Evolutionary conservation across 2,113 vertebrate species (phyloP), one percentile per base, ranked within the genome.

Genomic region (Copsychus sechellarum): DNA sequence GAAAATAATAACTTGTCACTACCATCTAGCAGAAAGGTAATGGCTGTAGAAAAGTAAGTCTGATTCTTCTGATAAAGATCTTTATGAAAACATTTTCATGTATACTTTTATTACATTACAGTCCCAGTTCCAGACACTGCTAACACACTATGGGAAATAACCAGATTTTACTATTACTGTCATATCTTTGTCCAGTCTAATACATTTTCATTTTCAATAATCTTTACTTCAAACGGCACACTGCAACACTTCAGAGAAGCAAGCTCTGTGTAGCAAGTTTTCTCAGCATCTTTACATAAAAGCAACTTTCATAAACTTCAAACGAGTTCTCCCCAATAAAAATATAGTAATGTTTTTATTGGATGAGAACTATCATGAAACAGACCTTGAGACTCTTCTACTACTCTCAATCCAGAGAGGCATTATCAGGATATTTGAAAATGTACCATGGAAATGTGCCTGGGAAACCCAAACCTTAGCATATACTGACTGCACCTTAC

Each of bases 271-370:
- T 21, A 86, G 73, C 50, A 93, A 34, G 67, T 88, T 92, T 88
- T 88, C 62, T 86, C 45, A 80, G 82, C 34, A 90, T 50, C 76
- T 94, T 90, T 70, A 73, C 79, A 80, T 70, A 95, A 94, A 95
- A 51, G 7, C 33, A 82, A 43, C 64, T 80, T 79, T 38, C 85
- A 93, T 79, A 88, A 91, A 78, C 90, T 64, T 85, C 48, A 90
- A 92, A 54, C 0, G 0, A 85, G 61, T 69, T 14, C 14, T 73
- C 23, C 42, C 50, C 88, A 74, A 72, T 79, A 81, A 91, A 94
- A 95, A 64, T 42, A 66, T 64, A 90, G 71, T 90, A 72, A 56
- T 3, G 7, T 62, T 94, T 96, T 91, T 78, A 89, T n/a, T 86
- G 77, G 34, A 72, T 47, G 22, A 88, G 53, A 50, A 77, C 29